Percentiles rank a stretch among this genome's conserved stretches.
Evolutionary conservation across 2,797 vertebrate species (phyloP).

Genomic region (Smutsia temminckii): DNA sequence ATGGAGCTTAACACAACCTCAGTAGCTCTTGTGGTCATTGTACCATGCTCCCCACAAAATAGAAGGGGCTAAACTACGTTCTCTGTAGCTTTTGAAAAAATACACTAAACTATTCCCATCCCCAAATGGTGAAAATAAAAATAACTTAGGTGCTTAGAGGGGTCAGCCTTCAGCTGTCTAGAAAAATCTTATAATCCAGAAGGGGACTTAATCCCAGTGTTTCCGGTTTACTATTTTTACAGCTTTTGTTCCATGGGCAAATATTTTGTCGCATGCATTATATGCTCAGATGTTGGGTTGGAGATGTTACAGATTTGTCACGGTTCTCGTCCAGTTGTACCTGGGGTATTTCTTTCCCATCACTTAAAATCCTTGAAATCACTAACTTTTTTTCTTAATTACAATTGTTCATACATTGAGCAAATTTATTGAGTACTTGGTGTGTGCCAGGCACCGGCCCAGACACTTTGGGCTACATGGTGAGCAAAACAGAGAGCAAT

Average conservation of each 20-base stretch:
- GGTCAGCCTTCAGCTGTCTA: constrained; percentile 42
- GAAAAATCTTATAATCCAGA: constrained; percentile 26
- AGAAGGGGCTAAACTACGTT: background rate
- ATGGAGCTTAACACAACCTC: background rate
- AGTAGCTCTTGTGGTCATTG: background rate
- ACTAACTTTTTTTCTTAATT: background rate
- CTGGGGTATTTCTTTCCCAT: background rate
- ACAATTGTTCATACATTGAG: background rate
- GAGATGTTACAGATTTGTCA: background rate
- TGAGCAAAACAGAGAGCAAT: background rate
- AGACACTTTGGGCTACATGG: background rate
- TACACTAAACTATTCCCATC: background rate
- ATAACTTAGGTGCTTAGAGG: constrained; percentile 12
- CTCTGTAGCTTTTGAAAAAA: constrained; percentile 17
- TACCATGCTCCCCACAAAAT: background rate
- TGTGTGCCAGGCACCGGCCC: background rate
- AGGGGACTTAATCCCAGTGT: background rate
- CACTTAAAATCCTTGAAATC: background rate
- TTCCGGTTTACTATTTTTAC: constrained; percentile 29
- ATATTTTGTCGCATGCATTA: background rate
- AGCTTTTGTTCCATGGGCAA: background rate
- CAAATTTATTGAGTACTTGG: background rate
- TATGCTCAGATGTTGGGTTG: background rate
- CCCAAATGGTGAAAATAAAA: constrained; percentile 55
- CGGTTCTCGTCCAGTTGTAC: background rate